Base-by-base conservation (phyloP, 2,888 invertebrate genomes). In the Syrista parreyssii region DNA sequence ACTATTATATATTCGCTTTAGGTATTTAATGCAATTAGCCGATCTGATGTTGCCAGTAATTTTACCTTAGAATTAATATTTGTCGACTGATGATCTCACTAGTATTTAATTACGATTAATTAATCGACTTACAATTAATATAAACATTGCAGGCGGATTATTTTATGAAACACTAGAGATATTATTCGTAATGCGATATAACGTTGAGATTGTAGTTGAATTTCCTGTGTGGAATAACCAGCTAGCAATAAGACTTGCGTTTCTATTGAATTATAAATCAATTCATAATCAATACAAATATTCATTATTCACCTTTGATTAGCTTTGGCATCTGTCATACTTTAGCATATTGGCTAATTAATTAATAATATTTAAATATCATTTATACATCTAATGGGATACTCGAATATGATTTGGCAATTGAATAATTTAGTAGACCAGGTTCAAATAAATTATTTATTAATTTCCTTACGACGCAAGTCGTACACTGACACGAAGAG, bases 31-130 rank as follows among this genome's bases (percentile, higher is more conserved):
- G 71, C 12, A 71, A 32, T 32, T 33, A 31, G 23, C 31, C 23
- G 31, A 31, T 33, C 31, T 1, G 71, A 71, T 78, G 75, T 82
- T 82, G 82, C 83, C 82, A 82, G 76, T 80, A 79, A 80, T 79
- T 78, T 79, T 83, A 81, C 80, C 80, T 80, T 78, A 55, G 31
- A 71, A 33, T 71, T 81, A 82, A 83, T 80, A 83, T 83, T 23
- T 55, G 55, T 23, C 81, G 82, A 86, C 83, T 83, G 86, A 88
- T 88, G 88, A 89, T 89, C 89, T 89, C 89, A 89, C 81, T 89
- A 89, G 89, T 88, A 89, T 89, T 89, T 89, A 86, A 83, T 80
- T 12, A 71, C 71, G 12, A 31, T 71, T 32, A 71, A 31, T 71
- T 32, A 71, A 71, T 71, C 71, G 55, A 71, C 23, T 71, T 71